Evolutionary conservation across 2,797 vertebrate species (phyloP), one percentile per base, ranked within the genome.

Genomic region (Pangasius mekongensis): DNA sequence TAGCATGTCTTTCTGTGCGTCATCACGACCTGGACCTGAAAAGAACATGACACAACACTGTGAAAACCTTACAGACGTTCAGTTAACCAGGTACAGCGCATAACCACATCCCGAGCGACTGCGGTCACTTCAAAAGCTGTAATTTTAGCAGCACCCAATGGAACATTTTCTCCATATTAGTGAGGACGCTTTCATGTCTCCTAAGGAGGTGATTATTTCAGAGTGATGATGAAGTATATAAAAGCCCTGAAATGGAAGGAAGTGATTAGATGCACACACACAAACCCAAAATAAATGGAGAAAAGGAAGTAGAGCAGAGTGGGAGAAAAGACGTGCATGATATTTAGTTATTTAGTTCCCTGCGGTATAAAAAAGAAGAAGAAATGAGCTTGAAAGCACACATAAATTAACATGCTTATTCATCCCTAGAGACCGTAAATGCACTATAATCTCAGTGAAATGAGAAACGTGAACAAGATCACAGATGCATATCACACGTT

Each of bases 31-130:
- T 73, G 30, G 77, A 64, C 52, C 43, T 43, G 54, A 88, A 60
- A 47, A 11, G 49, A 87, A n/a, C 11, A 10, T 78, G 11, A 54
- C 78, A 64, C 43, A 86, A 76, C 80, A 83, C 83, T 58, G 5
- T 27, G 10, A 87, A 60, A 67, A 83, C 64, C 52, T 89, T 77
- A 88, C 78, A 71, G 88, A 81, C 86, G 73, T 86, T 73, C 52
- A 84, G 84, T 87, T 56, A 87, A 77, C 58, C 81, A 90, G 27
- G 84, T 88, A 86, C 69, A 88, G 84, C 88, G 88, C 60, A 88
- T n/a, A 66, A 84, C 66, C 89, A 86, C 90, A 87, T 89, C 86
- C 87, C 16, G 49, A 86, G 86, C 49, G 85, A 54, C 85, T 85
- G 89, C n/a, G 69, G 86, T 84, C 30, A 60, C 86, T 87, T 83